Evolutionary conservation across 2,888 invertebrate genomes (phyloP), one percentile per base, ranked within the genome.

Genomic region (Seira sanloemensis): DNA sequence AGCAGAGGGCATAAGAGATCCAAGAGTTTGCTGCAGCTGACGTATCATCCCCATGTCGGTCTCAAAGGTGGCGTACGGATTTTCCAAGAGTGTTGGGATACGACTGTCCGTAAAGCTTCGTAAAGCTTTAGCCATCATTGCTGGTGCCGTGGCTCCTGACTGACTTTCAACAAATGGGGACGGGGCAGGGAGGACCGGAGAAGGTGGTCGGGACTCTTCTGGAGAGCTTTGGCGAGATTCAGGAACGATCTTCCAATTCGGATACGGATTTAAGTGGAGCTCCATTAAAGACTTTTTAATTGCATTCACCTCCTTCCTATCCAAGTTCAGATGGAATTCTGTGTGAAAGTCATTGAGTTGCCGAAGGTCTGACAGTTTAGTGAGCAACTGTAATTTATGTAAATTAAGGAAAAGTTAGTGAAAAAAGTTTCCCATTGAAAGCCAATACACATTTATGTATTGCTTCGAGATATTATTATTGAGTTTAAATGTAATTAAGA

Each of bases 321-420:
- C 90, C 37, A 91, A 81, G 12, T 86, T 84, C 1, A 91, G 76
- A 66, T 90, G 90, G 66, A 89, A 90, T 67, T 90, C 90, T 0
- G 89, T 91, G 86, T 91, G 91, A 26, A 90, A 87, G 74, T 91
- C 91, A 73, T 90, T 90, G 26, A 90, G 88, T 75, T 91, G 90
- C 12, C 92, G 90, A 16, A 92, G 90, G 85, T 92, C 92, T 9
- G 91, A 89, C 21, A 92, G 88, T 80, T 91, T 91, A 75, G 91
- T 90, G 23, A 92, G 90, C n/a, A 92, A 89, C 86, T 89, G 91
- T 91, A 21, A 91, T 12, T 50, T 18, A 54, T 1, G 5, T 7
- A 37, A n/a, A n/a, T n/a, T n/a, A n/a, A n/a, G n/a, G n/a, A n/a
- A n/a, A n/a, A n/a, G n/a, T n/a, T n/a, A 71, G 21, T 7, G 16